Base-by-base conservation (phyloP, 1,140 invertebrate genomes). In the Bombus soroeensis region DNA sequence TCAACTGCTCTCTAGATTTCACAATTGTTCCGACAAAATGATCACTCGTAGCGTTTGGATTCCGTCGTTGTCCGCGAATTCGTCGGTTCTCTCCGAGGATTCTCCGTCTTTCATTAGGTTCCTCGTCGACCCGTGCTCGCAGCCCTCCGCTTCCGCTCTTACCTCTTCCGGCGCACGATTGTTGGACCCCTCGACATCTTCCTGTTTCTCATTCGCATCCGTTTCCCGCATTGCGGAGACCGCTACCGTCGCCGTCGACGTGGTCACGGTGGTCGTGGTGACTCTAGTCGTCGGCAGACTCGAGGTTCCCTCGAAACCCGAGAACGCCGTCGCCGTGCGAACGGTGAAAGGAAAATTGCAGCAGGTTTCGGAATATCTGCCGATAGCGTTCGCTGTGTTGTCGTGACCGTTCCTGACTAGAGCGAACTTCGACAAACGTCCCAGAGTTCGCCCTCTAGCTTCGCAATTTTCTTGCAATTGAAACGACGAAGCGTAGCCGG, bases 21-120 rank as follows among this genome's bases (percentile, higher is more conserved):
- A 95, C 92, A 95, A 93, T 88, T 95, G 94, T 89, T 95, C 95
- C 75, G 94, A 95, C 72, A 95, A 87, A 89, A 95, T 95, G 43
- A 95, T 95, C 47, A 95, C 94, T 84, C 94, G 92, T n/a, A 95
- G 92, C 81, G 95, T 94, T 85, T 95, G 95, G 53, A 95, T 93
- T 87, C 93, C 94, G 85, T 95, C 94, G 90, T 93, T 94, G 90
- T 94, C 94, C 43, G 91, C 81, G 41, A 93, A 81, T 73, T 91
- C 94, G 77, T 94, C 94, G 32, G 81, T 74, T 59, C 88, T 87
- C 83, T 94, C 93, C 83, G 91, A 94, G 28, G 93, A 90, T 25
- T 94, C 93, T 25, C 93, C 82, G 10, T 89, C 85, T 78, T 94
- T 93, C 87, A 94, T 91, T 32, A 91, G 86, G 72, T 88, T 92